Base-by-base conservation (phyloP, 2,797 vertebrate species). In the Acomys russatus region DNA sequence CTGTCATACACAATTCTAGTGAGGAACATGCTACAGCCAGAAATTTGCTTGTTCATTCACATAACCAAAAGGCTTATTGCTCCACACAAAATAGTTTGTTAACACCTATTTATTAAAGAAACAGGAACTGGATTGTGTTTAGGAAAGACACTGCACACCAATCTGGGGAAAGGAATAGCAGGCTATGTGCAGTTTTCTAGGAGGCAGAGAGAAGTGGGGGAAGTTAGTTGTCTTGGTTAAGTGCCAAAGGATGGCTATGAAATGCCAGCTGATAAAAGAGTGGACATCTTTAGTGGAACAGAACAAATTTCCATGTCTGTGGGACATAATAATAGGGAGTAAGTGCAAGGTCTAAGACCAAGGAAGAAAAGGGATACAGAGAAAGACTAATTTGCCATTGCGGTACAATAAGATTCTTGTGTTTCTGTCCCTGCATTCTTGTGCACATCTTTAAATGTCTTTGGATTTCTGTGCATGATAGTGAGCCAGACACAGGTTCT, bases 271-370 rank as follows among this genome's bases (percentile, higher is more conserved):
- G 23, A 20, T 20, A 15, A 74, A 14, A n/a, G 12, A 70, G 20
- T 35, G n/a, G 54, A 1, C 2, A 38, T 82, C 28, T 85, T 23
- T 35, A 51, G 22, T 73, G 8, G 68, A 11, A 87, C 76, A 73
- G 22, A 56, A 78, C 86, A 78, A 22, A 1, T 1, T 23, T 61
- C 4, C 33, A n/a, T 9, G 3, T 4, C 44, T 25, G 44, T 87
- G 7, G 12, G 56, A 1, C 0, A 0, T 17, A 30, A 12, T 8
- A 11, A 1, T 0, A 61, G 17, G 0, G 12, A 2, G 4, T 51
- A 79, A 59, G 30, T 22, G 1, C 56, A 93, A 49, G 74, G 9
- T 38, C 30, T 38, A 68, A 56, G 44, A 88, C 3, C 6, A 0
- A 78, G 8, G 23, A 18, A 66, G 30, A 84, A 64, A 70, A 77